A percentile compares a stretch with the other conserved stretches of the same genome.
Conservation (phyloP, 2,113 vertebrate genomes). For the Gymnobelideus leadbeateri region DNA sequence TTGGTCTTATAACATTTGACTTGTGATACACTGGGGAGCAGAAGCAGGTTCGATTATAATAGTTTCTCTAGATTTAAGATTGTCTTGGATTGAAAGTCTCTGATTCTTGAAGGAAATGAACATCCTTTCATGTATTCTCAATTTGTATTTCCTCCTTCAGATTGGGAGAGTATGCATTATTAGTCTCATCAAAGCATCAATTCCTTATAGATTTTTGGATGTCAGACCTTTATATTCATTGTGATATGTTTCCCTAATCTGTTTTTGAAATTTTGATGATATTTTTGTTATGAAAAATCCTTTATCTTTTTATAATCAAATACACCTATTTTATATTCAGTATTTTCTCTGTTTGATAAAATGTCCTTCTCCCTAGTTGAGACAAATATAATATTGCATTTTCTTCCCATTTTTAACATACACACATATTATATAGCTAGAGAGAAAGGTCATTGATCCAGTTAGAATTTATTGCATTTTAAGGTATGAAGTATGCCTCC, state of each 20-base stretch:
- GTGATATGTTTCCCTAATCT: background rate
- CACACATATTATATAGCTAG: background rate
- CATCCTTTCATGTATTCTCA: background rate
- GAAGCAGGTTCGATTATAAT: background rate
- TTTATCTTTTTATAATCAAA: background rate
- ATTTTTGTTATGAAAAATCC: background rate
- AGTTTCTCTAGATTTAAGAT: background rate
- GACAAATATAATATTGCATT: constrained; percentile 26
- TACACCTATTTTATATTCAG: background rate
- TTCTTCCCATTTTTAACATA: background rate
- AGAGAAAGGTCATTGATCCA: background rate
- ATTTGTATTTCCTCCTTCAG: background rate
- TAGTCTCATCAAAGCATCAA: background rate
- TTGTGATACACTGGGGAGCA: background rate
- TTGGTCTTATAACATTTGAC: background rate
- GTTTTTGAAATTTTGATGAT: background rate
- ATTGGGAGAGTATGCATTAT: background rate
- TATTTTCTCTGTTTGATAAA: background rate
- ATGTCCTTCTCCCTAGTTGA: constrained; percentile 12
- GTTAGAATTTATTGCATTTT: background rate
- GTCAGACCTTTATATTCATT: background rate
- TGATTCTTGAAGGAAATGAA: background rate
- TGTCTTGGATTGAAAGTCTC: background rate
- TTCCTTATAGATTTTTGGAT: background rate
- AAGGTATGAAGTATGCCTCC: background rate